phyloP scores from a whole-genome alignment of 1,140 invertebrate genomes.

The Drosophila triauraria region DNA sequence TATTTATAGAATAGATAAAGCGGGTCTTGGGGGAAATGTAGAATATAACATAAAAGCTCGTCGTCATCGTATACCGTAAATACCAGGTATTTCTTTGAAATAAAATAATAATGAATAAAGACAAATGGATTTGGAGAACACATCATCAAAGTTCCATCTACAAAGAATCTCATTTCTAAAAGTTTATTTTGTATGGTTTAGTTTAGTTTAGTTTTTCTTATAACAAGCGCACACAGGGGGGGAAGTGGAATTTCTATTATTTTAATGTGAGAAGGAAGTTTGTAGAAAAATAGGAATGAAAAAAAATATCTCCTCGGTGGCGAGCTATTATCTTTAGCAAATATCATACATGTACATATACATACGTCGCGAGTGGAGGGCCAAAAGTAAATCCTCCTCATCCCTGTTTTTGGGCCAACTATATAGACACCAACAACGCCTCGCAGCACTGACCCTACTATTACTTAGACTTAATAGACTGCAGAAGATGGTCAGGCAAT shows the following conservation, averaged over 20 bases:
- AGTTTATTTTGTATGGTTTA: slow-evolving; percentile 61
- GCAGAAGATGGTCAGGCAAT: not conserved
- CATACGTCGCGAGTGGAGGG: slow-evolving; percentile 20
- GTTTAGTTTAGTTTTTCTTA: slow-evolving; percentile 55
- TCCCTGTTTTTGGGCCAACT: slow-evolving; percentile 1
- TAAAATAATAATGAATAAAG: slow-evolving; percentile 19
- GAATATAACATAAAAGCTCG: slow-evolving; percentile 19
- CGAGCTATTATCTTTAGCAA: slow-evolving; percentile 73
- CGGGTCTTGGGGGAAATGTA: slow-evolving; percentile 2
- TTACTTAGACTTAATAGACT: slow-evolving; percentile 18
- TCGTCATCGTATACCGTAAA: slow-evolving; percentile 7
- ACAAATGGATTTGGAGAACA: slow-evolving; percentile 32
- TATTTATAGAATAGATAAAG: slow-evolving; percentile 28
- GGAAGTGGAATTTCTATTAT: slow-evolving; percentile 60
- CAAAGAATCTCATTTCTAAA: slow-evolving; percentile 70
- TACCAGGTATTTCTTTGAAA: slow-evolving; percentile 6
- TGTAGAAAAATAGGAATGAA: slow-evolving; percentile 58
- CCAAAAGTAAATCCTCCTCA: slow-evolving; percentile 3
- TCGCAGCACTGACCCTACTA: slow-evolving; percentile 12
- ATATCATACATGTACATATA: slow-evolving; percentile 52
- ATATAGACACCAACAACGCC: slow-evolving; percentile 13
- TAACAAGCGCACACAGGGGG: slow-evolving; percentile 66
- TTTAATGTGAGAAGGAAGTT: slow-evolving; percentile 35
- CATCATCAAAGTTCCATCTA: slow-evolving; percentile 39
- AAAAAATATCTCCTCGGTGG: slow-evolving; percentile 79